phyloP scores from a whole-genome alignment of 2,888 invertebrate species.

The Cheilosia scutellata region DNA sequence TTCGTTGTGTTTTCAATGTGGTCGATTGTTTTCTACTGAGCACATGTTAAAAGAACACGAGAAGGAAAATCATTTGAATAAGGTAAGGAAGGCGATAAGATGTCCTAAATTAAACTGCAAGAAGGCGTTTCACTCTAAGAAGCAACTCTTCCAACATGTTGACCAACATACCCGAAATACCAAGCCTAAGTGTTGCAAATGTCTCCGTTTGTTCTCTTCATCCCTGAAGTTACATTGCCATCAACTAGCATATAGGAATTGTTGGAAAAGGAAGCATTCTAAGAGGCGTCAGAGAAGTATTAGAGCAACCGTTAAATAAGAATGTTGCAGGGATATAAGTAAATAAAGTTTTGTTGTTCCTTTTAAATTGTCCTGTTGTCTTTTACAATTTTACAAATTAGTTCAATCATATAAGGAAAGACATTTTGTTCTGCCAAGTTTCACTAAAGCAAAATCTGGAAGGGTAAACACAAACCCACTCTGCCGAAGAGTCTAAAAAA shows the following conservation, averaged over 20 bases:
- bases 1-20: slow-evolving; percentile 50
- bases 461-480: no score
- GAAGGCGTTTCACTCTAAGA: slow-evolving; percentile 51
- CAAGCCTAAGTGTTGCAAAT: slow-evolving; percentile 15
- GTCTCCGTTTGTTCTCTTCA: slow-evolving; percentile 31
- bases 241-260: slow-evolving; percentile 4
- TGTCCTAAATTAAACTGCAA: slow-evolving; percentile 57
- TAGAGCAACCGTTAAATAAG: not conserved
- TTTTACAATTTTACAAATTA: not conserved
- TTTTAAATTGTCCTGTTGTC: not conserved
- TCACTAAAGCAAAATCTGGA: no score
- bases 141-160: slow-evolving; percentile 39
- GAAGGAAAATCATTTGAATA: not conserved
- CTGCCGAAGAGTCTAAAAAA: no score
- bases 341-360: slow-evolving; percentile 3
- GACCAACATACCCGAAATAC: slow-evolving; percentile 11
- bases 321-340: slow-evolving; percentile 2
- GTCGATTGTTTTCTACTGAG: slow-evolving; percentile 15
- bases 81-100: slow-evolving; percentile 1
- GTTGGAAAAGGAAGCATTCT: not conserved
- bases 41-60: slow-evolving; percentile 37
- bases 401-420: no score
- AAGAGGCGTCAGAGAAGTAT: not conserved
- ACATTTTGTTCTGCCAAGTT: no score
- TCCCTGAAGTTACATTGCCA: slow-evolving; percentile 40